These are phyloP conservation scores for Dicyrtomina minuta DNA, from an alignment of 2,888 invertebrate genomes.

Conservation along the genomic window DNA sequence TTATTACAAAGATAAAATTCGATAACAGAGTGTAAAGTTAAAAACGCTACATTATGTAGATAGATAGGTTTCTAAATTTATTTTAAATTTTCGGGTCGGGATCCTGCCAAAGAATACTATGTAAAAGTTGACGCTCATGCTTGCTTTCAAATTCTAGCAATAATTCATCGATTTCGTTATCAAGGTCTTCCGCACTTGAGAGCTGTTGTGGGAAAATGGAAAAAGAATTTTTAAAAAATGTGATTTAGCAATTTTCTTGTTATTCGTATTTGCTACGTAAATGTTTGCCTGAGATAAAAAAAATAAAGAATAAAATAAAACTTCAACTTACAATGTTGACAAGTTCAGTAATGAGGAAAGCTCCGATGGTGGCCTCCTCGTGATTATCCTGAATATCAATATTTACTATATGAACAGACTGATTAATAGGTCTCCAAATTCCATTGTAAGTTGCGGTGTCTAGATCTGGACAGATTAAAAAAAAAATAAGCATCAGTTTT, in stretches of 20 bases:
- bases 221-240: slow-evolving; percentile 12
- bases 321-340: slow-evolving; percentile 72
- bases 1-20: too few species aligned
- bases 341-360: slow-evolving; percentile 95
- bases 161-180: slow-evolving; percentile 96
- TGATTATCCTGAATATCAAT: slow-evolving; percentile 99
- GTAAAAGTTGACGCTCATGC: slow-evolving; percentile 77
- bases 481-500: too few species aligned
- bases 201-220: too few species aligned
- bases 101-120: slow-evolving; percentile 93
- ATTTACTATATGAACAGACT: slow-evolving; percentile 94
- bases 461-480: slow-evolving; percentile 58
- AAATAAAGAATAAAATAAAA: neutral
- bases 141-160: slow-evolving; percentile 91
- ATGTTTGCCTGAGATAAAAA: neutral
- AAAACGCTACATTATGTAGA: too few species aligned
- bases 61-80: too few species aligned
- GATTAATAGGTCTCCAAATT: slow-evolving; percentile 60
- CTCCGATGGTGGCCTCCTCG: slow-evolving; percentile 98
- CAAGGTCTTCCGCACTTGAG: slow-evolving; percentile 85
- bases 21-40: too few species aligned
- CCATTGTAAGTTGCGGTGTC: slow-evolving; percentile 75
- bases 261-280: slow-evolving; percentile 4
- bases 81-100: too few species aligned
- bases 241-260: slow-evolving; percentile 7